Conservation (phyloP, 2,888 invertebrate genomes). For the Coelopa pilipes region DNA sequence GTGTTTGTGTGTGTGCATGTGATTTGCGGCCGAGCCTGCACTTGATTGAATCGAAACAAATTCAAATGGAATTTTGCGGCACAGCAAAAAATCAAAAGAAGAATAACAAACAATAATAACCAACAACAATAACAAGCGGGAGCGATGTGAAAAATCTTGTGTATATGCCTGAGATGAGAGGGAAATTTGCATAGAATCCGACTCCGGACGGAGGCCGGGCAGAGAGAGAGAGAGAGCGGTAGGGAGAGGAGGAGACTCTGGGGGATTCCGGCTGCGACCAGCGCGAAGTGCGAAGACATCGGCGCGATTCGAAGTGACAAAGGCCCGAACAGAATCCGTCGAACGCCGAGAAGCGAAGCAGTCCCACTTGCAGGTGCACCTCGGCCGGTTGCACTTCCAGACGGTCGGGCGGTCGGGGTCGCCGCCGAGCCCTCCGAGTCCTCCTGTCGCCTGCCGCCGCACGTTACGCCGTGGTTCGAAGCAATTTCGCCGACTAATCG, state of each 20-base stretch:
- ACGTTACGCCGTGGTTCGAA: not conserved
- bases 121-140: not conserved
- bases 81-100: not conserved
- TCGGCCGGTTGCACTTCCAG: too few relatives aligned
- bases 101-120: not conserved
- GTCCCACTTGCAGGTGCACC: too few relatives aligned
- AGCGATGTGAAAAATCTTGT: not conserved
- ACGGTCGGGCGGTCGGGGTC: too few relatives aligned
- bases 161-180: not conserved
- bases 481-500: not conserved
- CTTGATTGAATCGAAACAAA: slow-evolving; percentile 9
- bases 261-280: too few relatives aligned
- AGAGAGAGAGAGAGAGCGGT: not conserved
- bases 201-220: too few relatives aligned
- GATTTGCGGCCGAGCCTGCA: not conserved
- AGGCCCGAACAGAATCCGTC: too few relatives aligned
- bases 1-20: not conserved
- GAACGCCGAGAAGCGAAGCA: too few relatives aligned
- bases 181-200: too few relatives aligned
- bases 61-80: slow-evolving; percentile 10
- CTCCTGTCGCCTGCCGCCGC: too few relatives aligned
- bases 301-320: too few relatives aligned
- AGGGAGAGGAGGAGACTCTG: not conserved
- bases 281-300: too few relatives aligned
- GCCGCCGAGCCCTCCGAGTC: too few relatives aligned